Percentiles rank a stretch among this genome's conserved stretches.
phyloP scores from a whole-genome alignment of 92 coral and sea anemone species.

The Parazoanthus darwini region DNA sequence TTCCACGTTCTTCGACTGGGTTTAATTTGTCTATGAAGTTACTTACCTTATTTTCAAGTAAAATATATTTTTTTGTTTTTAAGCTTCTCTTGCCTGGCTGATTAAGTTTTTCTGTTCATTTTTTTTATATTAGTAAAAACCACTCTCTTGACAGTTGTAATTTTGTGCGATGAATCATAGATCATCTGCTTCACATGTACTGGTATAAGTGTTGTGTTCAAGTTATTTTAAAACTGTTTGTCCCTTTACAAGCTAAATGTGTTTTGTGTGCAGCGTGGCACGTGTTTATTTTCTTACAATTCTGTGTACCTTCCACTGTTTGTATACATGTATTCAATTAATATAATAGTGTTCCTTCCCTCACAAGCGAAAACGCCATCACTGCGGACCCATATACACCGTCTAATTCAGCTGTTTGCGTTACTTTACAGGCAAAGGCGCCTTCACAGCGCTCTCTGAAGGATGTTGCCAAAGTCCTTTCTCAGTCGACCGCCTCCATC shows the following conservation, averaged over 20 bases:
- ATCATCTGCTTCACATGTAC: background rate
- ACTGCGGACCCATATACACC: background rate
- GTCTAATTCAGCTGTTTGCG: background rate
- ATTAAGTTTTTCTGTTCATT: background rate
- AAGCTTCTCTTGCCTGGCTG: background rate
- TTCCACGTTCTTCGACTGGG: background rate
- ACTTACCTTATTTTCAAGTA: background rate
- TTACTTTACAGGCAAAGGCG: conserved; percentile 50
- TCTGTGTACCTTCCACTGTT: background rate
- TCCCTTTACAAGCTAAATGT: background rate
- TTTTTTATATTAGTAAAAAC: too few species aligned
- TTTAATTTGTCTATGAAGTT: background rate
- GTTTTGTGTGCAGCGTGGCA: background rate
- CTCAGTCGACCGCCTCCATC: conserved; percentile 81
- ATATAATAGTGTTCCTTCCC: background rate
- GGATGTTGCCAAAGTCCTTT: conserved; percentile 87
- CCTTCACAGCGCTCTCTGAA: conserved; percentile 72
- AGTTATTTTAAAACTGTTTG: background rate
- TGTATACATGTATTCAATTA: too few species aligned
- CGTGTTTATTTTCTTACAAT: background rate
- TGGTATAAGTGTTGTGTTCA: background rate
- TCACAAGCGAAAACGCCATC: background rate
- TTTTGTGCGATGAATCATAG: background rate
- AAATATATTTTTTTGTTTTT: too few species aligned
- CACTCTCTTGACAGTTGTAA: background rate